Evolutionary conservation across 2,888 invertebrate genomes (phyloP).

Genomic region (Dichetophora obliterata): DNA sequence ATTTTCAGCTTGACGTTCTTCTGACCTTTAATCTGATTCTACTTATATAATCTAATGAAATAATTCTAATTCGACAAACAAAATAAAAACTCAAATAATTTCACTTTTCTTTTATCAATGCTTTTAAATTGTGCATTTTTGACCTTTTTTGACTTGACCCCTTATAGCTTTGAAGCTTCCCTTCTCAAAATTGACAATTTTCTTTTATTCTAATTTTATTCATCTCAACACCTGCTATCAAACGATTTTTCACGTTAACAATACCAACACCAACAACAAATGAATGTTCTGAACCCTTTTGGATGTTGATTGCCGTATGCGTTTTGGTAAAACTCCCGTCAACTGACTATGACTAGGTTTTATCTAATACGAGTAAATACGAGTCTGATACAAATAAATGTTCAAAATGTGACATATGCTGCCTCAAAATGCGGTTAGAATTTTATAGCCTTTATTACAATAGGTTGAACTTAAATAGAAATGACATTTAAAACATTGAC

Average conservation of each 20-base stretch:
- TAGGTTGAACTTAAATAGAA: too few relatives aligned
- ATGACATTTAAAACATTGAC: too few relatives aligned
- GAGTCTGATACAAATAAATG: not conserved
- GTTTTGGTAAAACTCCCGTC: not conserved
- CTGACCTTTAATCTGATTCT: too few relatives aligned
- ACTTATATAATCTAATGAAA: too few relatives aligned
- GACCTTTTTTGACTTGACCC: not conserved
- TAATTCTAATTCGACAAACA: too few relatives aligned
- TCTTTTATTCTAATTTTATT: not conserved
- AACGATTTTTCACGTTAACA: not conserved
- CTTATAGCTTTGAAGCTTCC: not conserved
- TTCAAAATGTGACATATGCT: constrained; percentile 18
- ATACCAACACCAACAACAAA: not conserved
- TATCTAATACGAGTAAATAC: too few relatives aligned
- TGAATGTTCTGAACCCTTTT: not conserved
- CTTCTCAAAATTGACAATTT: not conserved
- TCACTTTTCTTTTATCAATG: not conserved
- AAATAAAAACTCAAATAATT: not conserved
- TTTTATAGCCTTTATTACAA: too few relatives aligned
- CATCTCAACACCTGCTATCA: constrained; percentile 16
- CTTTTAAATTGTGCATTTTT: not conserved
- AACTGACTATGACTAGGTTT: not conserved
- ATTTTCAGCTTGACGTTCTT: too few relatives aligned
- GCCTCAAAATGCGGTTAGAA: too few relatives aligned
- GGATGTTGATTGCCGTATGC: constrained; percentile 2